A percentile compares a stretch with the other conserved stretches of the same genome.
These are phyloP conservation scores for Drosophila biarmipes DNA, from an alignment of 1,140 invertebrate genomes.

Conservation along the genomic window DNA sequence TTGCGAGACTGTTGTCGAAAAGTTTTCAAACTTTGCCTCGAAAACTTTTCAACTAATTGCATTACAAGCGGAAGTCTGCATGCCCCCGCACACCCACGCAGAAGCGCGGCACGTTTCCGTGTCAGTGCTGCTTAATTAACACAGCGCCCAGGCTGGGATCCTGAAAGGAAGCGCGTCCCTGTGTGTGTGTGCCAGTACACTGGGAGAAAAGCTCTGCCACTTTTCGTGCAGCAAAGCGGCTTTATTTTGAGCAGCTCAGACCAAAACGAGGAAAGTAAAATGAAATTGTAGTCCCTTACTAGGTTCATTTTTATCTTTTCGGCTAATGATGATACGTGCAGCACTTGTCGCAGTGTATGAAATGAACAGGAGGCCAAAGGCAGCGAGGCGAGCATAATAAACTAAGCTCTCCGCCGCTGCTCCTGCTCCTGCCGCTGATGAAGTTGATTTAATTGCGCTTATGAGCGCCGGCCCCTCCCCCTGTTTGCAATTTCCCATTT, in stretches of 20 bases:
- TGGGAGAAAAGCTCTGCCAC: not conserved
- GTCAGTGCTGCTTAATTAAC: slow-evolving; percentile 76
- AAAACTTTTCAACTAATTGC: slow-evolving; percentile 81
- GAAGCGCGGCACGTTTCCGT: slow-evolving; percentile 53
- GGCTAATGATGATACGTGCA: too few relatives aligned
- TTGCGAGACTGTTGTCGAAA: slow-evolving; percentile 59
- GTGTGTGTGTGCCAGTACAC: slow-evolving; percentile 13
- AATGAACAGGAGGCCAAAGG: slow-evolving; percentile 28
- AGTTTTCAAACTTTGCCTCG: slow-evolving; percentile 57
- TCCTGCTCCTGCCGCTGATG: slow-evolving; percentile 45
- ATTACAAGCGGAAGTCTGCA: slow-evolving; percentile 80
- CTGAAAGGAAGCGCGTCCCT: slow-evolving; percentile 35
- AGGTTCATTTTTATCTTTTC: too few relatives aligned
- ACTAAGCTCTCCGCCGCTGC: slow-evolving; percentile 49
- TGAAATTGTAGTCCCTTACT: too few relatives aligned
- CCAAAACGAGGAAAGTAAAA: too few relatives aligned
- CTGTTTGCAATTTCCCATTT: not conserved
- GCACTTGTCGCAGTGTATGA: too few relatives aligned
- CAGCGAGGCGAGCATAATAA: slow-evolving; percentile 58
- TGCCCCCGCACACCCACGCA: slow-evolving; percentile 11
- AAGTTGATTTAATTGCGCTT: slow-evolving; percentile 68
- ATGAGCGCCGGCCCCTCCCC: slow-evolving; percentile 39
- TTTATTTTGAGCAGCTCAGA: too few relatives aligned
- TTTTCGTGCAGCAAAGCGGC: too few relatives aligned
- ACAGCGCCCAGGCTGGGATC: slow-evolving; percentile 47